Percentiles rank a stretch among this genome's conserved stretches.
Evolutionary conservation across 1,140 invertebrate species (phyloP).

Genomic region (Leptonema lineaticorne): DNA sequence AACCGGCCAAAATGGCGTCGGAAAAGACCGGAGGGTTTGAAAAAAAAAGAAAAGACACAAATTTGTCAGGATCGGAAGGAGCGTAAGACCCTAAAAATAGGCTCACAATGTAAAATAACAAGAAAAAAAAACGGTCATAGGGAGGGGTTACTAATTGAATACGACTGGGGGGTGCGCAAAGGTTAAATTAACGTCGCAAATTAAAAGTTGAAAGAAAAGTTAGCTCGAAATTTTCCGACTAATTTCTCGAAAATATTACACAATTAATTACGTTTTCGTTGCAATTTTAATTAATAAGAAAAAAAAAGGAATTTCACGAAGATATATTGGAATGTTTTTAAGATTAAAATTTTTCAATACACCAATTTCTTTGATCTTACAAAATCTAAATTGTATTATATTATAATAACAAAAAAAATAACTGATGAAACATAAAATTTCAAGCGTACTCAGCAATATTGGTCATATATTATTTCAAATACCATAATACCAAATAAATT

Average conservation of each 20-base stretch:
- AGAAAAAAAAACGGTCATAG: neutral
- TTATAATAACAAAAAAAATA: too few relatives aligned
- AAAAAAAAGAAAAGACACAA: neutral
- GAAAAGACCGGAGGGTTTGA: neutral
- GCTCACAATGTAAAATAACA: neutral
- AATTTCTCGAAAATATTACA: neutral
- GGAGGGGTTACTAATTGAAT: neutral
- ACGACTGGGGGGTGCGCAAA: neutral
- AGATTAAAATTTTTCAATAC: too few relatives aligned
- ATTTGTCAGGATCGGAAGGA: neutral
- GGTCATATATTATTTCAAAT: too few relatives aligned
- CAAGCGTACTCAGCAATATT: too few relatives aligned
- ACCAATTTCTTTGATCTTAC: too few relatives aligned
- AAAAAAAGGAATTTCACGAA: neutral
- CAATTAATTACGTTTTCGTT: neutral
- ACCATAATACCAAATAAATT: too few relatives aligned
- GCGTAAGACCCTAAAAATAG: neutral
- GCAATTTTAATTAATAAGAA: neutral
- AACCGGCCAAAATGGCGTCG: neutral
- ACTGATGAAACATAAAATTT: too few relatives aligned
- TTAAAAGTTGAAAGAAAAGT: slow-evolving; percentile 12
- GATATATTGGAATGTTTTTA: too few relatives aligned
- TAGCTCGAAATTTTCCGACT: neutral
- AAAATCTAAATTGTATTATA: too few relatives aligned
- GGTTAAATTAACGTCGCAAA: slow-evolving; percentile 10